phyloP scores from a whole-genome alignment of 2,888 invertebrate genomes.

The Sphecodes monilicornis region DNA sequence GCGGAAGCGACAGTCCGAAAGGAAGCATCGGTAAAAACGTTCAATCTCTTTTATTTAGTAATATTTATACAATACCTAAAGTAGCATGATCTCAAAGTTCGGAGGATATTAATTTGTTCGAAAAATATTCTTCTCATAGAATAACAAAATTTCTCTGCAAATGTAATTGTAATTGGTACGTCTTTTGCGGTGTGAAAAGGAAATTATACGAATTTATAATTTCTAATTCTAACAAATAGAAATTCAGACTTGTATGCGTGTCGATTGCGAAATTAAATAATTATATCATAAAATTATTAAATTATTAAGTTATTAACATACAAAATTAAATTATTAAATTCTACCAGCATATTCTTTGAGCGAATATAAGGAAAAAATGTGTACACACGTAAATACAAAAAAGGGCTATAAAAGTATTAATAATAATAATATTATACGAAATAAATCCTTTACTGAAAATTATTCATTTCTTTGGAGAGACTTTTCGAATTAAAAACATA shows the following conservation, averaged over 20 bases:
- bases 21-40: conserved; percentile 88
- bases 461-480: not conserved
- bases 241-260: not conserved
- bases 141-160: not conserved
- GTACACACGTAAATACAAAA: not conserved
- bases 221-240: not conserved
- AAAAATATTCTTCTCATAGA: not conserved
- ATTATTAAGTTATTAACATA: not conserved
- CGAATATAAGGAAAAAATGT: not conserved
- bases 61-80: not conserved
- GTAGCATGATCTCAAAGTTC: not conserved
- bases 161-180: not conserved
- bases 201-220: not conserved
- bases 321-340: not conserved
- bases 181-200: not conserved
- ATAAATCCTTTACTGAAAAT: not conserved
- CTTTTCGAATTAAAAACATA: not conserved
- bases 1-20: conserved; percentile 93
- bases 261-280: not conserved
- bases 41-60: conserved; percentile 3
- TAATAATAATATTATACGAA: not conserved
- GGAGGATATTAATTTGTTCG: not conserved
- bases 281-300: not conserved
- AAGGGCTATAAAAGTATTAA: not conserved
- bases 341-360: not conserved